Percentiles rank a stretch among this genome's conserved stretches.
Evolutionary conservation across 2,797 vertebrate species (phyloP).

Genomic region (Eulemur albifrons): DNA sequence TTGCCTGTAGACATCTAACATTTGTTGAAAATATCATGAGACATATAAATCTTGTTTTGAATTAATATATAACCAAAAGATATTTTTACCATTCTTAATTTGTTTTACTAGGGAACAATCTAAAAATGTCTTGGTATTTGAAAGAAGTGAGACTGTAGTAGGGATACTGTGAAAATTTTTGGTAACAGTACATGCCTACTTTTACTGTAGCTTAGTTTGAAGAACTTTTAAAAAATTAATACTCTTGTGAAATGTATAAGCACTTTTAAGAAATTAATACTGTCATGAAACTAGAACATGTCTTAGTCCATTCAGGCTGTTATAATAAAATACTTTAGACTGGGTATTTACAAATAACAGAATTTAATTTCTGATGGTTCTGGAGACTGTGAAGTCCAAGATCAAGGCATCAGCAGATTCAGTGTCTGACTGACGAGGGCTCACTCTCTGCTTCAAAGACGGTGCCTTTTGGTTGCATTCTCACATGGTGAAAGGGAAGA

Average conservation of each 20-base stretch:
- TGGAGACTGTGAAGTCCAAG: background rate
- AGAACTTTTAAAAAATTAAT: background rate
- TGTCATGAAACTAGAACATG: background rate
- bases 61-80: constrained; percentile 64
- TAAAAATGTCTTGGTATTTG: constrained; percentile 76
- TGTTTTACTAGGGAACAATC: constrained; percentile 75
- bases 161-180: constrained; percentile 64
- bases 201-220: constrained; percentile 56
- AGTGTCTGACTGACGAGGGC: background rate
- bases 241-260: background rate
- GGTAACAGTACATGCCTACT: constrained; percentile 55
- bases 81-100: constrained; percentile 79
- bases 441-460: background rate
- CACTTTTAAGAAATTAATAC: constrained; percentile 19
- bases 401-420: background rate
- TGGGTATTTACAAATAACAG: background rate
- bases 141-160: constrained; percentile 58
- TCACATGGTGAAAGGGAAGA: background rate
- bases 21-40: constrained; percentile 13
- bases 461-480: background rate
- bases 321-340: background rate
- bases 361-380: background rate
- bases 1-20: background rate
- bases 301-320: background rate
- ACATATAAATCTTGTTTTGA: constrained; percentile 78